Base-by-base conservation (phyloP, 1,140 invertebrate species). In the Bombus pascuorum region DNA sequence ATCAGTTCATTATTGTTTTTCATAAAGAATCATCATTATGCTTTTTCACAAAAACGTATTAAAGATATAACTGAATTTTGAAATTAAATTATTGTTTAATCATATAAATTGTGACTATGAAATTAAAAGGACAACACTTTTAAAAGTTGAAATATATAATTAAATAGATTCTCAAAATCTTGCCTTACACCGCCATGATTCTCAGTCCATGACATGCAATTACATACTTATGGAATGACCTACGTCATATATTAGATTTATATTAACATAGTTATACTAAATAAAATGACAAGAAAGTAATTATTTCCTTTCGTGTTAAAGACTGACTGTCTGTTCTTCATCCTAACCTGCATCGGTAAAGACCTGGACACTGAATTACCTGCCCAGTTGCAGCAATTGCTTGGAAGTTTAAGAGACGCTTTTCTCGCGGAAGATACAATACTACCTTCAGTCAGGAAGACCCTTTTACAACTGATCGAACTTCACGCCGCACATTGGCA, bases 401-500 rank as follows among this genome's bases (percentile, higher is more conserved):
- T 98, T 91, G 96, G 96, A 3, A 96, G 96, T 47, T 97, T 98
- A n/a, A 96, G 98, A 57, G 98, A 98, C 94, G 97, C 97, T 9
- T 98, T 98, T 94, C 95, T 98, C 73, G 96, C 97, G 89, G 96
- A 97, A 12, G 96, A 96, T 39, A 96, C 96, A 42, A 96, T 96
- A 47, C 95, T 96, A 32, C 96, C 97, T 13, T 95, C 96, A 68
- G 96, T 97, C 65, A 96, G 97, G 85, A 97, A 98, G 92, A 98
- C 98, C 1, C 95, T 98, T 28, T 95, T 98, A 81, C 98, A 98
- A 94, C 95, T 98, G 42, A 98, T 99, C 82, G 98, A 98, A 92
- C 95, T 98, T 72, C 97, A 98, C 92, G 98, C 98, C 2, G 97
- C 97, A 0, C 97, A 97, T 91, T 98, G 98, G 98, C 97, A 98